A percentile compares a stretch with the other conserved stretches of the same genome.
These are phyloP conservation scores for Agapornis canus DNA, from an alignment of 2,797 vertebrate species.

Conservation along the genomic window DNA sequence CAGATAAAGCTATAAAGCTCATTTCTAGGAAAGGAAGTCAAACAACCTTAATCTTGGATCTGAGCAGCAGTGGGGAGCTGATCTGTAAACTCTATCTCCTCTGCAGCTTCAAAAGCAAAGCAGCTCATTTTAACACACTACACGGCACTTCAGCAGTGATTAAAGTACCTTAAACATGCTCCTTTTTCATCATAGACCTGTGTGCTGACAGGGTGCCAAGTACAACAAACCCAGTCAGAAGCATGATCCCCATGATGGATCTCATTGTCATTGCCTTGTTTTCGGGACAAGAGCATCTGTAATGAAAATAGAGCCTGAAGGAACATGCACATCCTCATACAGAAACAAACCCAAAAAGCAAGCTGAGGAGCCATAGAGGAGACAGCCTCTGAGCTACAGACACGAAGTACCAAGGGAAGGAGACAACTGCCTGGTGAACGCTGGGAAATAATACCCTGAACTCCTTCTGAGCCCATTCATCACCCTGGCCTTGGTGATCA, in stretches of 20 bases:
- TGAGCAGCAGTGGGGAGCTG: background rate
- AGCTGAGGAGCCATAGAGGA: background rate
- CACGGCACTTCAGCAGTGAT: background rate
- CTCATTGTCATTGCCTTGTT: background rate
- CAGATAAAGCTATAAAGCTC: background rate
- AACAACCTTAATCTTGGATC: background rate
- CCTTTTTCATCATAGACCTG: background rate
- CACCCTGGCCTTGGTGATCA: background rate
- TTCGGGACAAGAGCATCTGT: background rate
- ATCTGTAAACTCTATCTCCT: background rate
- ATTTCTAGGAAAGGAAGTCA: background rate
- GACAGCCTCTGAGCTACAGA: background rate
- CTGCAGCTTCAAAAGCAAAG: background rate
- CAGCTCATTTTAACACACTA: background rate
- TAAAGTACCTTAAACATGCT: background rate
- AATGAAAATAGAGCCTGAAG: background rate
- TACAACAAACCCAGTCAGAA: background rate
- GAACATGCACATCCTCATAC: background rate
- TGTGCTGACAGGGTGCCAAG: background rate
- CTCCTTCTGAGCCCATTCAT: background rate
- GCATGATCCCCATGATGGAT: background rate
- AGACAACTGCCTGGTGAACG: background rate
- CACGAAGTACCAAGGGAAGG: background rate
- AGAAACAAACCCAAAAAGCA: background rate
- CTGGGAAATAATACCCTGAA: background rate